Base-by-base conservation (phyloP, 2,113 vertebrate genomes). In the Uropsilus gracilis region DNA sequence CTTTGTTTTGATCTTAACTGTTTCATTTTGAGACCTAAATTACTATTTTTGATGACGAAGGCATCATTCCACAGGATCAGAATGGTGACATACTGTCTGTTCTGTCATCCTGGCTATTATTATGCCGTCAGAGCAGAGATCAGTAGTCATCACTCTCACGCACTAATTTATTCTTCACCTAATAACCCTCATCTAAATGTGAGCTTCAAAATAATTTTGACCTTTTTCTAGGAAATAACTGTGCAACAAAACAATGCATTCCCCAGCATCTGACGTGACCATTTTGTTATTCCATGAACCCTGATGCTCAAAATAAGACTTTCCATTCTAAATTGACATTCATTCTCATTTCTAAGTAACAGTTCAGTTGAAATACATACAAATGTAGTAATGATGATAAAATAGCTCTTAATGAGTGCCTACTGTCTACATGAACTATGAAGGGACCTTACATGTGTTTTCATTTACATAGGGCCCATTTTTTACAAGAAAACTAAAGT, bases 101-200 rank as follows among this genome's bases (percentile, higher is more conserved):
- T 34, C 59, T 53, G 3, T 50, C 82, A 84, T 42, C 28, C 24
- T 20, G 34, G 8, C 50, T 63, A 18, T 69, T 28, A 69, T 75
- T 50, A 75, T 1, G 26, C 34, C 50, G 16, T 87, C n/a, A 9
- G 76, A 57, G 37, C 42, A 61, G 32, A 32, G 53, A 76, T 48
- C 18, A 5, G n/a, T 6, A n/a, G 57, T 4, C 6, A 48, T 50
- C 61, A 76, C 17, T 26, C 64, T 53, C 4, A 10, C 17, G 26
- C 53, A 22, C 57, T 69, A 57, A 89, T 64, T 63, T 55, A 11
- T 61, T 89, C 39, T 37, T 86, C 28, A 83, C 42, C 71, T 86
- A 89, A 87, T 80, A 89, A 85, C 16, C 24, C 55, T 91, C 39
- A 57, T 42, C 72, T 86, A 89, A 94, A 86, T 84, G 53, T 37